Conservation (phyloP, 2,888 invertebrate species). For the Drosophila falleni region DNA sequence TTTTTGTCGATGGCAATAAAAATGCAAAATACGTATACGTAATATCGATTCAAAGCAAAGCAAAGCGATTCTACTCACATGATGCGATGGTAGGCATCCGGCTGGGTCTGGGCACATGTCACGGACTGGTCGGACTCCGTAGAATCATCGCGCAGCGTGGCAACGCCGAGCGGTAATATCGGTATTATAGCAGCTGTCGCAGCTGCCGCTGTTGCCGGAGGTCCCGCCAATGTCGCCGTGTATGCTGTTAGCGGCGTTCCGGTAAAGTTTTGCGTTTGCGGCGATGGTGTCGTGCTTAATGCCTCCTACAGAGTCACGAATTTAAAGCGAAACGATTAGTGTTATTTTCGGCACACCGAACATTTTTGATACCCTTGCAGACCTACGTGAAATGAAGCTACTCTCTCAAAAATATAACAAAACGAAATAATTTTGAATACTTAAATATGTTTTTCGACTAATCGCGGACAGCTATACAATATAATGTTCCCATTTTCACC, state of each 20-base stretch:
- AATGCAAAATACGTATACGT: slow-evolving; percentile 12
- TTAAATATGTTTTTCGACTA: no score
- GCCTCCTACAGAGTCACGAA: slow-evolving; percentile 71
- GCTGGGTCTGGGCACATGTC: slow-evolving; percentile 85
- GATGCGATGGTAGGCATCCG: slow-evolving; percentile 85
- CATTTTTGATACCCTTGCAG: slow-evolving; percentile 1
- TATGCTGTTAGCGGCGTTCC: slow-evolving; percentile 79
- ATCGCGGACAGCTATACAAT: no score
- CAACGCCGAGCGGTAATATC: slow-evolving; percentile 85
- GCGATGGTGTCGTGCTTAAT: slow-evolving; percentile 85
- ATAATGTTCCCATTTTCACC: no score
- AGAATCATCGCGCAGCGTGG: slow-evolving; percentile 86
- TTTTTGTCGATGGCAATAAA: background rate
- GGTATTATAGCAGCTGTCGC: slow-evolving; percentile 86
- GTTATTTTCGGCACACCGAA: slow-evolving; percentile 3
- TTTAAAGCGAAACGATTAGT: background rate
- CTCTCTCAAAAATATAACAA: no score
- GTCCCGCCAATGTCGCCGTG: slow-evolving; percentile 85
- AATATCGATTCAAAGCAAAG: background rate
- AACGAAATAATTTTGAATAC: no score
- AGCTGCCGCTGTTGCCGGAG: slow-evolving; percentile 86
- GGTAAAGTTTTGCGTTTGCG: slow-evolving; percentile 80
- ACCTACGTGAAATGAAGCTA: background rate
- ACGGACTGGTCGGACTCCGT: slow-evolving; percentile 86
- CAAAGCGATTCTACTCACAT: slow-evolving; percentile 83